Percentiles rank a stretch among this genome's conserved stretches.
Conservation (phyloP, 2,797 vertebrate species). For the Clamator glandarius region DNA sequence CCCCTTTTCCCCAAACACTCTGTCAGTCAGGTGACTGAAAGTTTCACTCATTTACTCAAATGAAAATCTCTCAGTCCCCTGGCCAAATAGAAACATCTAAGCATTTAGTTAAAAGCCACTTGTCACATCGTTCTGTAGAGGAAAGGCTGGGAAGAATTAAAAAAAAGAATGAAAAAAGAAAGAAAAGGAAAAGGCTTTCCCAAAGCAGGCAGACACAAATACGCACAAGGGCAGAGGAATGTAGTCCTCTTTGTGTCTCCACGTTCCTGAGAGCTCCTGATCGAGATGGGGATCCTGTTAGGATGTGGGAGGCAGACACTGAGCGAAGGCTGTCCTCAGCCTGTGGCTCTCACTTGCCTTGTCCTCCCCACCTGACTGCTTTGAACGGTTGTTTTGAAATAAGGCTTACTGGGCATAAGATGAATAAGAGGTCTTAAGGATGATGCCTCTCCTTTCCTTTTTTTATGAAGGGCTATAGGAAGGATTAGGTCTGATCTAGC, state of each 20-base stretch:
- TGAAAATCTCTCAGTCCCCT: neutral
- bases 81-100: neutral
- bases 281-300: neutral
- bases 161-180: neutral
- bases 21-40: slow-evolving; percentile 11
- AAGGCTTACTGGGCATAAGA: neutral
- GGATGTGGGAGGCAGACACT: fast-evolving
- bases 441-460: neutral
- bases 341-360: neutral
- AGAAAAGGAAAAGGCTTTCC: neutral
- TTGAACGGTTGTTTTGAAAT: neutral
- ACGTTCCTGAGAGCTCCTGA: neutral
- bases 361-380: neutral
- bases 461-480: neutral
- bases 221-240: neutral
- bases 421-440: neutral
- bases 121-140: neutral
- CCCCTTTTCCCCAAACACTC: neutral
- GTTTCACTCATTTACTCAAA: neutral
- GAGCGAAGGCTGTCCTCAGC: neutral
- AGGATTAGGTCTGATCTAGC: neutral
- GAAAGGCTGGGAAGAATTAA: neutral
- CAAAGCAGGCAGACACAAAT: neutral
- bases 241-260: neutral
- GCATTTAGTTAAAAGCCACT: neutral